Base-by-base conservation (phyloP, 2,888 invertebrate species). In the Laspeyria flexula region DNA sequence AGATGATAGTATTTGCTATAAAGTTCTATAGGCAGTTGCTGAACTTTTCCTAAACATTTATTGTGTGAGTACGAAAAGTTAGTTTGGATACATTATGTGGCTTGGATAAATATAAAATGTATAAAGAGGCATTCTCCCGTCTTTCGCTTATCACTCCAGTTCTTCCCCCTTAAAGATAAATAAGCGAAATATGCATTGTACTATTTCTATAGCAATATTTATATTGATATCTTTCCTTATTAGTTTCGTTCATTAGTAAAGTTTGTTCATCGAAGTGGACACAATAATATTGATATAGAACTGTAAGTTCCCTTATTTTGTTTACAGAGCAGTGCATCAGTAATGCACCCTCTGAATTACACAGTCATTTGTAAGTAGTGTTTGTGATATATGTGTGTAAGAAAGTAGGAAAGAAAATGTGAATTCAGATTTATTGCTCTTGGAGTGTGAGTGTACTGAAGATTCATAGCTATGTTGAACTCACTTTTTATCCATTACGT, bases 291-390 rank as follows among this genome's bases (percentile, higher is more conserved):
- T 77, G 72, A 67, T 76, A 71, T 71, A 70, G 64, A 75, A 65
- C 73, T 73, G 69, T 78, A 70, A 73, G 62, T 73, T 66, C 60
- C 77, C 81, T 75, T 71, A 68, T 72, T 71, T 79, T 79, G 75
- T 78, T 79, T 81, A 25, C 39, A 33, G 27, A 37, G 65, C 60
- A 79, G 77, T 80, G 75, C 83, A 89, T 89, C 81, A 86, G 68
- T 59, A 73, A 90, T 90, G 87, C 88, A 90, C 90, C 90, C 90
- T 76, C 76, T 68, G 59, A 72, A 72, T 71, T 75, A 71, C 70
- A 71, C 56, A 60, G 45, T 67, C 71, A 76, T 75, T 74, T 76
- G 72, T 77, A 82, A 79, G 77, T 75, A 77, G 77, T 79, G 79
- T 74, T 79, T 71, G 75, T 83, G 82, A 84, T 83, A 73, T 77